phyloP scores from a whole-genome alignment of 2,113 vertebrate genomes.

The Tursiops truncatus region DNA sequence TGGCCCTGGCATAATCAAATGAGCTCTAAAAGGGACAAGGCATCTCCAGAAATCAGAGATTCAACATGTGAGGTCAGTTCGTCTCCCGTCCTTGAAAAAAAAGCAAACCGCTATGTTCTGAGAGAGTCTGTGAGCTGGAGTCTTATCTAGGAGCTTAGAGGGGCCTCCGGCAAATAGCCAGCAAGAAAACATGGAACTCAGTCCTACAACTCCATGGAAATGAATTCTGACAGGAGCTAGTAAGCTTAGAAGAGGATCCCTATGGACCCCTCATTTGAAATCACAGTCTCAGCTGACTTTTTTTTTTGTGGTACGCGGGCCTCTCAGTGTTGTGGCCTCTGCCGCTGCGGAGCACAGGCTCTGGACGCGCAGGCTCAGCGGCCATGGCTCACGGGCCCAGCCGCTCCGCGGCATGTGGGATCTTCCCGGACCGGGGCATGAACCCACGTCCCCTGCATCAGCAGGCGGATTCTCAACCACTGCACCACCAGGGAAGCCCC shows the following conservation, averaged over 20 bases:
- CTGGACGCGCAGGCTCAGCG: too few species aligned
- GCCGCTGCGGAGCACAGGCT: too few species aligned
- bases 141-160: background rate
- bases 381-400: too few species aligned
- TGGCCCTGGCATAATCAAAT: background rate
- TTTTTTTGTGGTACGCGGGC: too few species aligned
- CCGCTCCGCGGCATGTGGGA: too few species aligned
- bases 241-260: background rate
- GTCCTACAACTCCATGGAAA: background rate
- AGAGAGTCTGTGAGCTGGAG: background rate
- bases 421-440: too few species aligned
- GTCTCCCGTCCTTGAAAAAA: background rate
- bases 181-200: background rate
- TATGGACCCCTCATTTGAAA: background rate
- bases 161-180: background rate
- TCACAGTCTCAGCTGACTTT: background rate
- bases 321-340: too few species aligned
- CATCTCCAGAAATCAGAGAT: background rate
- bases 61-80: background rate
- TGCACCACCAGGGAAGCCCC: too few species aligned
- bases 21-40: background rate
- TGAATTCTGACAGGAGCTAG: background rate
- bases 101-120: background rate
- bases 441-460: too few species aligned
- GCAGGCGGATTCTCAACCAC: too few species aligned